A percentile compares a stretch with the other conserved stretches of the same genome.
phyloP scores from a whole-genome alignment of 2,113 vertebrate genomes.

The Takifugu flavidus region DNA sequence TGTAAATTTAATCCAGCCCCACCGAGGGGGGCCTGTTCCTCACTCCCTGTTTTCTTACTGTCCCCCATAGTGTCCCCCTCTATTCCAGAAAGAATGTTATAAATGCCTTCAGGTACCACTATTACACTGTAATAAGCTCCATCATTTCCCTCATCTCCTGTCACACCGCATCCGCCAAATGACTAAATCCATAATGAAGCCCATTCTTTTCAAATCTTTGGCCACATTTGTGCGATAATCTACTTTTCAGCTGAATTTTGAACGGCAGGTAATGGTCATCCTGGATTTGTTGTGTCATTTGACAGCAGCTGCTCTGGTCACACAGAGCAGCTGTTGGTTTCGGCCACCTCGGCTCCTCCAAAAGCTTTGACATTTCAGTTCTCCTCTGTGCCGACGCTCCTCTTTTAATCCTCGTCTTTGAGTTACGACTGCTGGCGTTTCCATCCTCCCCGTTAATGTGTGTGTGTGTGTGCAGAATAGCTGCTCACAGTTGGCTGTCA shows the following conservation, averaged over 20 bases:
- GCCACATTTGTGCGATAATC: slow-evolving; percentile 21
- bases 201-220: slow-evolving; percentile 13
- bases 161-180: slow-evolving; percentile 52
- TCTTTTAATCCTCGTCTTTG: slow-evolving; percentile 1
- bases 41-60: slow-evolving; percentile 68
- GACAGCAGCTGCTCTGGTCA: slow-evolving; percentile 25
- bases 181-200: slow-evolving; percentile 44
- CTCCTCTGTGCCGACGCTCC: slow-evolving; percentile 34
- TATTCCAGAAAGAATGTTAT: slow-evolving; percentile 87
- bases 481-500: slow-evolving; percentile 7
- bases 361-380: slow-evolving; percentile 14
- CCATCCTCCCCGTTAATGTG: not conserved
- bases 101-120: slow-evolving; percentile 82
- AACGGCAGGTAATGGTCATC: slow-evolving; percentile 20
- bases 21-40: slow-evolving; percentile 49
- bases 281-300: slow-evolving; percentile 36
- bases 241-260: slow-evolving; percentile 8
- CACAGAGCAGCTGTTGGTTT: slow-evolving; percentile 17
- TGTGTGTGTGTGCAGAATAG: not conserved
- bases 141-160: slow-evolving; percentile 57
- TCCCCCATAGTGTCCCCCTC: slow-evolving; percentile 80
- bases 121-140: slow-evolving; percentile 56
- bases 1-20: slow-evolving; percentile 6
- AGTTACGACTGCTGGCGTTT: slow-evolving; percentile 14
- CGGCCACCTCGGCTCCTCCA: slow-evolving; percentile 2